Evolutionary conservation across 2,113 vertebrate genomes (phyloP).

Genomic region (Phylloscopus trochiloides): DNA sequence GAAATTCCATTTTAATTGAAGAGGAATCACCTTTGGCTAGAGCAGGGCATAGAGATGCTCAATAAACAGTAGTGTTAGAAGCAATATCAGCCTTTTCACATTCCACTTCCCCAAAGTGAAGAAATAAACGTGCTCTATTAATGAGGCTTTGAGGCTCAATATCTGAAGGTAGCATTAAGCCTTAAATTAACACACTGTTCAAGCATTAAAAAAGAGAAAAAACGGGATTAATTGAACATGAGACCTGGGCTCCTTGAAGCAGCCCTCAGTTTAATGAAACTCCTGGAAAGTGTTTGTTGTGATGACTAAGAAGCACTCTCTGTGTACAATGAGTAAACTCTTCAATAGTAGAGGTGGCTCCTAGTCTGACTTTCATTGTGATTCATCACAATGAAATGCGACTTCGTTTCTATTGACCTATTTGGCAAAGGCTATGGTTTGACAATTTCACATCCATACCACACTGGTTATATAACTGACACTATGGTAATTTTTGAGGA

Average conservation of each 20-base stretch:
- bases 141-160: background rate
- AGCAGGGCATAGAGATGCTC: background rate
- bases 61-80: background rate
- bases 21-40: background rate
- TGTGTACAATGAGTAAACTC: background rate
- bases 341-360: background rate
- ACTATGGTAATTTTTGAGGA: background rate
- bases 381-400: background rate
- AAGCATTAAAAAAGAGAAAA: background rate
- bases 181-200: background rate
- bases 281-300: background rate
- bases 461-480: background rate
- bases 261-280: background rate
- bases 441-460: background rate
- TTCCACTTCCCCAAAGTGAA: background rate
- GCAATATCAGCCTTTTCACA: background rate
- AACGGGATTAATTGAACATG: background rate
- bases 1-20: background rate
- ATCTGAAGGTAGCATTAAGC: background rate
- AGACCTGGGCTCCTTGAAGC: background rate
- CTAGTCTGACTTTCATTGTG: background rate
- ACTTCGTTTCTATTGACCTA: background rate
- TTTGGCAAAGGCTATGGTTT: background rate
- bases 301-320: background rate
- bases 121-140: background rate